Evolutionary conservation across 1,140 invertebrate genomes (phyloP), one percentile per base, ranked within the genome.

Genomic region (Tribolium castaneum): DNA sequence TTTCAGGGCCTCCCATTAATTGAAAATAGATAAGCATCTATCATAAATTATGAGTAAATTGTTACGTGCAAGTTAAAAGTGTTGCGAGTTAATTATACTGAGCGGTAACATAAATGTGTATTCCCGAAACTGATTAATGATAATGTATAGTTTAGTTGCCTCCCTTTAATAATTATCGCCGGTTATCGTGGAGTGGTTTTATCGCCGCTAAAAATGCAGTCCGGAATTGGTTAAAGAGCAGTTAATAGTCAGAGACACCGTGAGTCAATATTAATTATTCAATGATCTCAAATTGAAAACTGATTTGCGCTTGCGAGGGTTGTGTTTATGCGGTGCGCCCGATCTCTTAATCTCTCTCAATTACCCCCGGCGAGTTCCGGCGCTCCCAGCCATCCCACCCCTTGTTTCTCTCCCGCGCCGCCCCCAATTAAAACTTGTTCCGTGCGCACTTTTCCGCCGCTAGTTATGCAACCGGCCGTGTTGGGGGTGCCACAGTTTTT

Each of bases 331-430:
- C 76, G 83, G 82, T 78, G 78, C 79, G 71, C 77, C 81, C 79
- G 82, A 84, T 84, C 82, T 81, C 79, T 84, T 84, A 84, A 84
- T 84, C 83, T 83, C 80, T 78, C 82, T 79, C 80, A 83, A 84
- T 84, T 84, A 84, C 81, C 80, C 80, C 75, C 62, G 52, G 74
- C 81, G 71, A 71, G 45, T 75, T 76, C 56, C 30, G 66, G 30
- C 70, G 74, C 66, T 66, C 73, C 77, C 72, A 75, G 78, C 39
- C 52, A 72, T 75, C 62, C 50, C 66, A 70, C 50, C 14, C 59
- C 74, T 56, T 78, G 39, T 35, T 76, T 77, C 70, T 16, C 62
- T 56, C 70, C 62, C 70, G 50, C 34, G 35, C 72, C 39, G 12
- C 75, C 73, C 71, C 70, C 70, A 75, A 75, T 80, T 80, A 78